Evolutionary conservation across 2,797 vertebrate species (phyloP), one percentile per base, ranked within the genome.

Genomic region (Macroramphosus scolopax): DNA sequence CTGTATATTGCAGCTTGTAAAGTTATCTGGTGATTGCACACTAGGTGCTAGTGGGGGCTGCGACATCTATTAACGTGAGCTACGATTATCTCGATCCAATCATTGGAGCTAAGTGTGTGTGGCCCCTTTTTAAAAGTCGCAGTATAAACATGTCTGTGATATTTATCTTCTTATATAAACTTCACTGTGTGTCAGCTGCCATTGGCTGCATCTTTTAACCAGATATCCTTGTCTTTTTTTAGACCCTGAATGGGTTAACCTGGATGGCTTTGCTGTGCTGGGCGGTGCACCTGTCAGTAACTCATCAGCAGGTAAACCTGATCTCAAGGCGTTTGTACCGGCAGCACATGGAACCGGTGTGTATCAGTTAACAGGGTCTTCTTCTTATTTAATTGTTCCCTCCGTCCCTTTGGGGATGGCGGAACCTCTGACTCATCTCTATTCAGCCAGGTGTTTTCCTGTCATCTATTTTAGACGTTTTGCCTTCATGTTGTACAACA

Each of bases 241-340:
- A 91, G 90, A 88, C 79, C 86, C 84, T 75, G 87, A 92, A 57
- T 89, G 79, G 84, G 88, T 89, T 72, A 84, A 89, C 78, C 82
- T 81, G 72, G 89, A 91, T 64, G 91, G 85, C 64, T 92, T 92
- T 77, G 85, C 91, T 58, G 80, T 89, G 72, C 81, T 89, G 84
- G 72, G 82, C 63, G 82, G 80, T 47, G 59, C 65, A 67, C 61
- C 84, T 68, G 64, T 85, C 85, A 90, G 81, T 85, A 82, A 80
- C 71, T 85, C 89, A 56, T 69, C 83, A 71, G 65, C 86, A 88
- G 80, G 87, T 91, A 87, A 80, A 66, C 35, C 17, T 22, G 17
- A 72, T 53, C 29, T 71, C 48, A 60, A 40, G 34, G n/a, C n/a
- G n/a, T n/a, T n/a, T n/a, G n/a, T 28, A 42, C 17, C 8, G 38